phyloP scores from a whole-genome alignment of 2,113 vertebrate species.

The Siniperca chuatsi region DNA sequence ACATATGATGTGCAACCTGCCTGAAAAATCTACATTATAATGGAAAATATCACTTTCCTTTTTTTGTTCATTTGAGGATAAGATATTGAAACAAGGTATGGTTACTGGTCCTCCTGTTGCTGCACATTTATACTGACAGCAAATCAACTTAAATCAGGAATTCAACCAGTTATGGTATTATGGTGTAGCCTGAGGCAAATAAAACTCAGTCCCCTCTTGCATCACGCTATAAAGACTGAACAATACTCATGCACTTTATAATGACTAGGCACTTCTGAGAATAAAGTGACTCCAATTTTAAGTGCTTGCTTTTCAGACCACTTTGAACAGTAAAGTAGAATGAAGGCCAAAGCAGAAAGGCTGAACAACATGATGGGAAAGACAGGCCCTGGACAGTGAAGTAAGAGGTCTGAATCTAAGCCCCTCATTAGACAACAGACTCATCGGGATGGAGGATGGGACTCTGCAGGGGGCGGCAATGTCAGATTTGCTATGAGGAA shows the following conservation, averaged over 20 bases:
- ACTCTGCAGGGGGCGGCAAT: slow-evolving; percentile 61
- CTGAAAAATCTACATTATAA: neutral
- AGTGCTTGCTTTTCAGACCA: slow-evolving; percentile 29
- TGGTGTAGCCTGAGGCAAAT: slow-evolving; percentile 7
- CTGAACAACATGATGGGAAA: slow-evolving; percentile 49
- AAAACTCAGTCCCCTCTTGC: slow-evolving; percentile 5
- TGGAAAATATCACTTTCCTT: slow-evolving; percentile 5
- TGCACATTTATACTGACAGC: slow-evolving; percentile 33
- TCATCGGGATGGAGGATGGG: slow-evolving; percentile 59
- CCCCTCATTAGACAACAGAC: slow-evolving; percentile 66
- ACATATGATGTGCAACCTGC: neutral
- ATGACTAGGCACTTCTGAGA: slow-evolving; percentile 25
- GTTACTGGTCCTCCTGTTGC: neutral
- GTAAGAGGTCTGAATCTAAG: slow-evolving; percentile 66
- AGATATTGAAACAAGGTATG: slow-evolving; percentile 1
- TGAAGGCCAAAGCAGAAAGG: slow-evolving; percentile 25
- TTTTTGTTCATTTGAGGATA: slow-evolving; percentile 6
- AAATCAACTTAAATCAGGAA: slow-evolving; percentile 51
- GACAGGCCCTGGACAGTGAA: slow-evolving; percentile 58
- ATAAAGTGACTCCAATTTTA: slow-evolving; percentile 34
- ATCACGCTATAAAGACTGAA: slow-evolving; percentile 30
- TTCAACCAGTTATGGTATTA: slow-evolving; percentile 16
- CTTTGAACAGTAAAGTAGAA: slow-evolving; percentile 52
- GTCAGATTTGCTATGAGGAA: slow-evolving; percentile 66
- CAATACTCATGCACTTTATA: slow-evolving; percentile 4